phyloP scores from a whole-genome alignment of 2,113 vertebrate genomes.

The Octodon degus region DNA sequence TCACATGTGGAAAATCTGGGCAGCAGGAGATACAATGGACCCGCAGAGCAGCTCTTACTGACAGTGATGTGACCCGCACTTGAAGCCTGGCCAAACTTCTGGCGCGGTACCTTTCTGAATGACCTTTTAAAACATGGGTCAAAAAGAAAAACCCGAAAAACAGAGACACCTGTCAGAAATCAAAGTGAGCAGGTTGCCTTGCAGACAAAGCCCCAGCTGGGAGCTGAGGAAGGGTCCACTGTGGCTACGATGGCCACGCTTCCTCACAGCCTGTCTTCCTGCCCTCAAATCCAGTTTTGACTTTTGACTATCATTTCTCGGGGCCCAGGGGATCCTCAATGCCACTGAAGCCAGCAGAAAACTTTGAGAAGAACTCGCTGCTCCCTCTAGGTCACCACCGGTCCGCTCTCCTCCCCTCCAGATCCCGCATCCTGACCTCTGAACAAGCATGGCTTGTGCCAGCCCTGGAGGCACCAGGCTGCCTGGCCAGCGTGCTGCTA shows the following conservation, averaged over 20 bases:
- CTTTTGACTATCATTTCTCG: not conserved
- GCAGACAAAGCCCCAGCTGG: not conserved
- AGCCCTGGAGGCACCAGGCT: accelerated
- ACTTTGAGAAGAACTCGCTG: not conserved
- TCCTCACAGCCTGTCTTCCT: not conserved
- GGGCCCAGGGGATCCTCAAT: not conserved
- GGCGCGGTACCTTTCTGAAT: not conserved
- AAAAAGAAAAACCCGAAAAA: not conserved
- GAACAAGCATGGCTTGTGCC: not conserved
- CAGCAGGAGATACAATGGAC: not conserved
- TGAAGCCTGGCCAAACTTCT: not conserved
- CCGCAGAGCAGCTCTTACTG: not conserved
- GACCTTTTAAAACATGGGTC: not conserved
- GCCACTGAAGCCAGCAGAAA: not conserved
- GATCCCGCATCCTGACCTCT: accelerated
- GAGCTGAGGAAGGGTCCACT: not conserved
- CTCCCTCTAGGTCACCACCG: accelerated
- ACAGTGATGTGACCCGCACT: too few relatives aligned
- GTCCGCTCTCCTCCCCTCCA: not conserved
- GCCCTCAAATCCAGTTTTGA: not conserved
- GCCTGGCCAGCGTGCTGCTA: not conserved
- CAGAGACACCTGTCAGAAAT: not conserved
- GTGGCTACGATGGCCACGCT: not conserved
- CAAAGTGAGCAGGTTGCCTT: not conserved
- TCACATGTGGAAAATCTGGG: not conserved